Evolutionary conservation across 2,888 invertebrate genomes (phyloP).

Genomic region (Carabus problematicus): DNA sequence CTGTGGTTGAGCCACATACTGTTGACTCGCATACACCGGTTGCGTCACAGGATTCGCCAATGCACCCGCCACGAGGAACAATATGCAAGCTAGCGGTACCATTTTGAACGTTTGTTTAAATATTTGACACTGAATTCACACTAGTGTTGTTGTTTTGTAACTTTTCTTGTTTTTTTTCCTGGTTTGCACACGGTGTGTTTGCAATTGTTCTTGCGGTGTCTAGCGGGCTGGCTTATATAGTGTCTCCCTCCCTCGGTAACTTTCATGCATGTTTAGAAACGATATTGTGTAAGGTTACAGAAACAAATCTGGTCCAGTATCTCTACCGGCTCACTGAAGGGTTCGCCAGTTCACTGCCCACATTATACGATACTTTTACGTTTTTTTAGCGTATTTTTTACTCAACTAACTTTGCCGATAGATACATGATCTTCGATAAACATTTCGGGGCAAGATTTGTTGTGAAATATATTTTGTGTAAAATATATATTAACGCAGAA

Average conservation of each 20-base stretch:
- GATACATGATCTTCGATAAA: too few relatives aligned
- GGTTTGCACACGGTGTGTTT: slow-evolving; percentile 8
- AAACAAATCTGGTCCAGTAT: slow-evolving; percentile 3
- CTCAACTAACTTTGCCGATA: too few relatives aligned
- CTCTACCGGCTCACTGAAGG: too few relatives aligned
- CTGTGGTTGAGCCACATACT: slow-evolving; percentile 6
- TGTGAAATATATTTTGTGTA: too few relatives aligned
- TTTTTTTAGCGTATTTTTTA: too few relatives aligned
- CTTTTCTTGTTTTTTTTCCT: too few relatives aligned
- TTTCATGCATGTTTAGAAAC: slow-evolving; percentile 23
- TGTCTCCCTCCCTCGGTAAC: slow-evolving; percentile 33
- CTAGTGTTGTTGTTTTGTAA: too few relatives aligned
- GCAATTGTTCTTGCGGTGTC: slow-evolving; percentile 15
- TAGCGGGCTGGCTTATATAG: slow-evolving; percentile 25
- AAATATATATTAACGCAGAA: too few relatives aligned
- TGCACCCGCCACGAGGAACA: not conserved
- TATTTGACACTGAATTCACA: too few relatives aligned
- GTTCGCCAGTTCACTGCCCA: slow-evolving; percentile 25
- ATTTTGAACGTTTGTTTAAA: too few relatives aligned
- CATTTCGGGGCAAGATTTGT: too few relatives aligned
- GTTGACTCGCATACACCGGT: slow-evolving; percentile 14
- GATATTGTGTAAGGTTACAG: slow-evolving; percentile 16
- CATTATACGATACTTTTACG: not conserved
- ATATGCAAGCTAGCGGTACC: too few relatives aligned
- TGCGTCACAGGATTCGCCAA: slow-evolving; percentile 22